Conservation (phyloP, 2,113 vertebrate species). For the Anser cygnoides region DNA sequence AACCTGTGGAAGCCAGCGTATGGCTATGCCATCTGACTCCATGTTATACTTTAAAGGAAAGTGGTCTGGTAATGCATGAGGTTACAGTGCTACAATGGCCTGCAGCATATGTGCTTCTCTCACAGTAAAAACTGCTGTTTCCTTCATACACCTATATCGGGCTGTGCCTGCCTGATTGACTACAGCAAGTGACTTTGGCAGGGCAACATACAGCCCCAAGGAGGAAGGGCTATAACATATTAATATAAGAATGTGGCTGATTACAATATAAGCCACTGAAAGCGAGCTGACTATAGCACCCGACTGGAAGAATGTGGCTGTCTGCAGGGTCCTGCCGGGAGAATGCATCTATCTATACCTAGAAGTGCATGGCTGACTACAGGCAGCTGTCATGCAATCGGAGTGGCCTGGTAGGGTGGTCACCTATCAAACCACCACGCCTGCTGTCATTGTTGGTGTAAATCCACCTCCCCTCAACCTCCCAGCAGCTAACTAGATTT, state of each 20-base stretch:
- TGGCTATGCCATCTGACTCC: slow-evolving; percentile 1
- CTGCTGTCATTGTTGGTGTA: background rate
- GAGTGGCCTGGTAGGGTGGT: background rate
- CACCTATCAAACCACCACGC: background rate
- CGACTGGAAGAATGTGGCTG: slow-evolving; percentile 52
- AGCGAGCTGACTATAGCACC: slow-evolving; percentile 52
- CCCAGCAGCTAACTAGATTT: background rate
- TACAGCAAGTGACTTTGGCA: slow-evolving; percentile 54
- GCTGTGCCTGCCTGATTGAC: slow-evolving; percentile 43
- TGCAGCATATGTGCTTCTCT: background rate
- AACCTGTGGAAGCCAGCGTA: background rate
- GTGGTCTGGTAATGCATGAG: background rate
- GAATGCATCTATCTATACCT: slow-evolving; percentile 64
- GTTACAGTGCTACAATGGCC: background rate
- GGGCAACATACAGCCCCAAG: background rate
- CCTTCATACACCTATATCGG: slow-evolving; percentile 9
- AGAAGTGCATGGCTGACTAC: background rate
- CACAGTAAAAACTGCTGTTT: background rate
- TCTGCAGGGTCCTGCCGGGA: slow-evolving; percentile 21
- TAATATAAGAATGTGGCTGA: slow-evolving; percentile 57
- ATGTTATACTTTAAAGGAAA: slow-evolving; percentile 31
- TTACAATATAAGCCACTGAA: slow-evolving; percentile 25
- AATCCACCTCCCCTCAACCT: background rate
- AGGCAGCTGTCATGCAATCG: slow-evolving; percentile 20
- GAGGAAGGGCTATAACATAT: slow-evolving; percentile 21